A percentile compares a stretch with the other conserved stretches of the same genome.
These are phyloP conservation scores for Agonum fuliginosum DNA, from an alignment of 2,888 invertebrate species.

Conservation along the genomic window DNA sequence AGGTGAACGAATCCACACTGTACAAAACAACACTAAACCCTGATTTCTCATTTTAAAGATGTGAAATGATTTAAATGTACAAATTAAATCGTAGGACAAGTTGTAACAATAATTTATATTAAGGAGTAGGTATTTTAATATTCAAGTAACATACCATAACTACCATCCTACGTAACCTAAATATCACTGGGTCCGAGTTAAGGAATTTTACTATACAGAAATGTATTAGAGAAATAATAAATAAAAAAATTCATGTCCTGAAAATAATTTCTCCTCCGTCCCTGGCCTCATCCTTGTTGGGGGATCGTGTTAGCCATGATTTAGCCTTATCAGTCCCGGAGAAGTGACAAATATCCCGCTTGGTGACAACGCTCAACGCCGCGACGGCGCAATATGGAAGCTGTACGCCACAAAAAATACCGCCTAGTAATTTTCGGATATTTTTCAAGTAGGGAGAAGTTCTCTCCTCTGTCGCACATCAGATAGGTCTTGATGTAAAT, in stretches of 20 bases:
- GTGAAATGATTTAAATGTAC: too few relatives aligned
- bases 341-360: constrained; percentile 53
- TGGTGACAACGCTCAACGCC: constrained; percentile 28
- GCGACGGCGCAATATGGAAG: constrained; percentile 53
- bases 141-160: too few relatives aligned
- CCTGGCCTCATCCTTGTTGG: not conserved
- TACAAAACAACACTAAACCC: too few relatives aligned
- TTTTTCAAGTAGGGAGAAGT: constrained; percentile 33
- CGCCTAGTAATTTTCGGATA: constrained; percentile 50
- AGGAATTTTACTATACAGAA: not conserved
- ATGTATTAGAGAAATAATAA: too few relatives aligned
- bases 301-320: constrained; percentile 51
- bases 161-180: too few relatives aligned
- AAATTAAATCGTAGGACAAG: too few relatives aligned
- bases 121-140: too few relatives aligned
- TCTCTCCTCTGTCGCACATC: not conserved
- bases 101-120: too few relatives aligned
- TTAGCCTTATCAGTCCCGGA: constrained; percentile 57
- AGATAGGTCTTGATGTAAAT: constrained; percentile 24
- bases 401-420: constrained; percentile 39
- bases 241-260: too few relatives aligned
- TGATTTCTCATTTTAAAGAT: too few relatives aligned
- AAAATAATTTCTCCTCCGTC: not conserved
- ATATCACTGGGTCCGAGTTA: too few relatives aligned
- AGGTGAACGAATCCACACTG: too few relatives aligned